A percentile compares a stretch with the other conserved stretches of the same genome.
Evolutionary conservation across 1,140 invertebrate species (phyloP).

Genomic region (Philaenus spumarius): DNA sequence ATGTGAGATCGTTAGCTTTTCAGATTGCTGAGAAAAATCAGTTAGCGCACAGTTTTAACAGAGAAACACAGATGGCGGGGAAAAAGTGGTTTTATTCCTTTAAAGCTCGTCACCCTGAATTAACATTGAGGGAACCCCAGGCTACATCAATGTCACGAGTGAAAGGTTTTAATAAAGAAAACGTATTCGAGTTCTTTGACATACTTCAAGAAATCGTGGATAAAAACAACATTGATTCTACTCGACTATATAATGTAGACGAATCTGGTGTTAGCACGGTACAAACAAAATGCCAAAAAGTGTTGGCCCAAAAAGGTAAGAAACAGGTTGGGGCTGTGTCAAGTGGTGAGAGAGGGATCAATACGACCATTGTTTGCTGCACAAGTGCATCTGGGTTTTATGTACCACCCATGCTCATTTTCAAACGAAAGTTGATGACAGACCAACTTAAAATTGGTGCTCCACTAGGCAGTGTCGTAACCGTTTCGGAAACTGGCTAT

Average conservation of each 20-base stretch:
- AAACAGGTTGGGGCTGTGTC: constrained; percentile 1
- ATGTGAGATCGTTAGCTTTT: too few relatives aligned
- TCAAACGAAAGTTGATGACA: too few relatives aligned
- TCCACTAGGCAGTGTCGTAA: too few relatives aligned
- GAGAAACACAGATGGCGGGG: neutral
- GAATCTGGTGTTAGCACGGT: constrained; percentile 39
- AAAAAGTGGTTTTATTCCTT: neutral
- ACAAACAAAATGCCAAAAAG: constrained; percentile 26
- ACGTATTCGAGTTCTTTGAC: neutral
- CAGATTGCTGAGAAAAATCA: too few relatives aligned
- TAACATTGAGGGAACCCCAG: neutral
- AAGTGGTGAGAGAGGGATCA: constrained; percentile 30
- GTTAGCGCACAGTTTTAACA: neutral
- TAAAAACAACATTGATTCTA: neutral
- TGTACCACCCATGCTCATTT: constrained; percentile 41
- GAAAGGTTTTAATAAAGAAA: neutral
- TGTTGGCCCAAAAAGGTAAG: constrained; percentile 12
- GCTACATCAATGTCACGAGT: neutral
- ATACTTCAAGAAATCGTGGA: neutral
- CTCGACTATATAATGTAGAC: constrained; percentile 37
- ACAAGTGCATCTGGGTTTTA: constrained; percentile 32
- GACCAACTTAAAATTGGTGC: too few relatives aligned
- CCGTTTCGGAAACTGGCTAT: constrained; percentile 33
- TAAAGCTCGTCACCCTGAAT: neutral
- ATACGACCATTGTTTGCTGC: constrained; percentile 26